Evolutionary conservation across 2,113 vertebrate species (phyloP).

Genomic region (Colossoma macropomum): DNA sequence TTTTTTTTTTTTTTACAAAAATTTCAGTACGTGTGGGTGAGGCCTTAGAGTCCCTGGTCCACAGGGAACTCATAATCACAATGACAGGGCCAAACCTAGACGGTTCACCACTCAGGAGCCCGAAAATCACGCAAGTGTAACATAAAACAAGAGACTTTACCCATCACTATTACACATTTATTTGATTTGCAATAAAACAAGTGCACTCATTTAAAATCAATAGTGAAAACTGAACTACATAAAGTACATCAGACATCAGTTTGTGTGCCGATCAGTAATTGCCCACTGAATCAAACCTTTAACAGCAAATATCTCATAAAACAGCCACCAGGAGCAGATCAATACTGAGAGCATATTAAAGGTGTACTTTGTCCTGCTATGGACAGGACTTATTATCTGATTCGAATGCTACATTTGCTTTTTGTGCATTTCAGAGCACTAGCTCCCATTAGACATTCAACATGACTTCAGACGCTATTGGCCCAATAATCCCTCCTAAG

Average conservation of each 20-base stretch:
- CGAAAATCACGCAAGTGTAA: no score
- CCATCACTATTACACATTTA: neutral
- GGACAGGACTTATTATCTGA: neutral
- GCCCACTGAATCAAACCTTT: neutral
- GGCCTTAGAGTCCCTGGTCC: no score
- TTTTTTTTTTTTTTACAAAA: no score
- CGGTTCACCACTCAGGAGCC: no score
- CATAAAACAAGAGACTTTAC: no score
- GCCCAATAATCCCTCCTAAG: neutral
- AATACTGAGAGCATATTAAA: conserved; percentile 28
- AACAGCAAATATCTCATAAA: conserved; percentile 27
- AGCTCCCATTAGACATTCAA: conserved; percentile 6
- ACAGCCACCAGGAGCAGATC: conserved; percentile 20
- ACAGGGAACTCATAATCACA: no score
- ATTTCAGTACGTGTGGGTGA: no score
- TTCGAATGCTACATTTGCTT: neutral
- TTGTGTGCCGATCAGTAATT: neutral
- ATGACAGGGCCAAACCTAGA: no score
- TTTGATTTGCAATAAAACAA: neutral
- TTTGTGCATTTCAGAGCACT: neutral
- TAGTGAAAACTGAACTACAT: neutral
- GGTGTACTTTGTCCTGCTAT: neutral
- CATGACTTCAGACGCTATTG: neutral
- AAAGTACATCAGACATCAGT: neutral
- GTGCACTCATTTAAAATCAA: neutral